Percentiles rank a stretch among this genome's conserved stretches.
phyloP scores from a whole-genome alignment of 1,140 invertebrate genomes.

The Phenacoccus solenopsis region DNA sequence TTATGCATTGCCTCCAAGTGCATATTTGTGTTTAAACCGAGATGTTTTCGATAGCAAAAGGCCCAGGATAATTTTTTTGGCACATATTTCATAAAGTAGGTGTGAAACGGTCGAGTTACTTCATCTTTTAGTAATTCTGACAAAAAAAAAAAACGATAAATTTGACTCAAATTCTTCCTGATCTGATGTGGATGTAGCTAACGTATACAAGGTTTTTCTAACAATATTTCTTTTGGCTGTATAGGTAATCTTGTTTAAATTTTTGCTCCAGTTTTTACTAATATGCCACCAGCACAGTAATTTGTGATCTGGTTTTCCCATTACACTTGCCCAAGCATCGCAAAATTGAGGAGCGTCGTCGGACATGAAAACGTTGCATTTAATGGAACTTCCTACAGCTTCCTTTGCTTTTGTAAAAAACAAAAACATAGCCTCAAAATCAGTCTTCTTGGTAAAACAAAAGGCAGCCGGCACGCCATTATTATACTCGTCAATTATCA shows the following conservation, averaged over 20 bases:
- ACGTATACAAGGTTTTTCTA: neutral
- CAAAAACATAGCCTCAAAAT: conserved; percentile 13
- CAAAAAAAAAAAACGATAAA: neutral
- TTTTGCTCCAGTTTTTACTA: conserved; percentile 18
- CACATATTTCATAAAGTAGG: conserved; percentile 16
- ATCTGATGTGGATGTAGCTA: neutral
- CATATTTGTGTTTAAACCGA: conserved; percentile 21
- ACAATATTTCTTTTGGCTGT: neutral
- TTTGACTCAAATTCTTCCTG: neutral
- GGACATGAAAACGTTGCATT: conserved; percentile 20
- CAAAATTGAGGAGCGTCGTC: conserved; percentile 21
- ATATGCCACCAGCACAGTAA: conserved; percentile 22
- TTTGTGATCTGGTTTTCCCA: conserved; percentile 1
- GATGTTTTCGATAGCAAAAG: conserved; percentile 9
- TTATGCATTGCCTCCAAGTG: conserved; percentile 20
- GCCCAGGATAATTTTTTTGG: conserved; percentile 19
- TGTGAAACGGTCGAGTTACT: neutral
- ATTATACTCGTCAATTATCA: conserved; percentile 21
- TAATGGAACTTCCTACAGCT: neutral
- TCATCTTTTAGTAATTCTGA: neutral
- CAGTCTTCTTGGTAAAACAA: conserved; percentile 19
- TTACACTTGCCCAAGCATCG: conserved; percentile 19
- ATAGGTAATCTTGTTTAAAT: neutral
- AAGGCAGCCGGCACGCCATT: conserved; percentile 20
- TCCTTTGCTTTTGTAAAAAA: conserved; percentile 18